A percentile compares a stretch with the other conserved stretches of the same genome.
Evolutionary conservation across 2,888 invertebrate genomes (phyloP).

Genomic region (Pseudococcus longispinus): DNA sequence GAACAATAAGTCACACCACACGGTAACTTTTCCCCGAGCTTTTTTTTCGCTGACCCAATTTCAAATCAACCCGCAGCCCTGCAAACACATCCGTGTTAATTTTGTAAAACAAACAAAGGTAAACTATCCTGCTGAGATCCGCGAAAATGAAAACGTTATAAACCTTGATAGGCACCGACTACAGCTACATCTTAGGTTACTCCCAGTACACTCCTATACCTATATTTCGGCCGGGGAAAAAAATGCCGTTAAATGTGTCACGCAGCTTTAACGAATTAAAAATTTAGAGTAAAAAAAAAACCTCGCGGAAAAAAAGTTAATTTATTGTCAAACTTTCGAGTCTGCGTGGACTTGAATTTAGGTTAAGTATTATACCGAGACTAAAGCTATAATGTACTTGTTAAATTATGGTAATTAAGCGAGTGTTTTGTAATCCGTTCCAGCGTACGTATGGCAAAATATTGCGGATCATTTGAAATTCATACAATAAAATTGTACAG

Average conservation of each 20-base stretch:
- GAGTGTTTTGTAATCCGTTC: background rate
- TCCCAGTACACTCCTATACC: background rate
- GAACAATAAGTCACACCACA: no score
- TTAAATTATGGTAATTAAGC: conserved; percentile 9
- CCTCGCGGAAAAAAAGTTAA: background rate
- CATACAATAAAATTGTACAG: background rate
- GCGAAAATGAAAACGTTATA: background rate
- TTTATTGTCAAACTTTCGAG: background rate
- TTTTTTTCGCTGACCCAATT: no score
- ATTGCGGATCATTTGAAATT: background rate
- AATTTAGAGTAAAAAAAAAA: background rate
- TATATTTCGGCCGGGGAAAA: background rate
- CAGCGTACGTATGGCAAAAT: background rate
- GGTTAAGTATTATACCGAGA: background rate
- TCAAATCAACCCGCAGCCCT: no score
- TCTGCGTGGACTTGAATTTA: conserved; percentile 11
- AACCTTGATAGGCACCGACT: background rate
- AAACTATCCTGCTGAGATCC: background rate
- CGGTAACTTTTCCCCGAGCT: no score
- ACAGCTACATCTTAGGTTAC: background rate
- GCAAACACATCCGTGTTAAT: no score
- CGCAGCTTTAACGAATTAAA: background rate
- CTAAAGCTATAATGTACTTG: background rate
- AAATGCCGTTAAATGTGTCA: background rate
- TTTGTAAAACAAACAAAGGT: background rate